phyloP scores from a whole-genome alignment of 2,888 invertebrate genomes.

The Sisyra terminalis region DNA sequence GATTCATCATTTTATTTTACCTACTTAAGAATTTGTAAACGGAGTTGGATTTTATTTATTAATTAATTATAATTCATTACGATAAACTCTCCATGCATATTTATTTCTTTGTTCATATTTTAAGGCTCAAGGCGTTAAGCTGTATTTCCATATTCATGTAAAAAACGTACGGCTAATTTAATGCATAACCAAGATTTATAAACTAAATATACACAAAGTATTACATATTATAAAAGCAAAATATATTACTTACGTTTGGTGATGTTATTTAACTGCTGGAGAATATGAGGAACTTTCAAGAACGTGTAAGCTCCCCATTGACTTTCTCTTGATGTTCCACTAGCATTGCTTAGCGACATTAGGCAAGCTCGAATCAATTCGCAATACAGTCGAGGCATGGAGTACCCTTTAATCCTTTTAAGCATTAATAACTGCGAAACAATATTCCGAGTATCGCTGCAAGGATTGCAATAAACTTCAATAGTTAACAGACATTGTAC shows the following conservation, averaged over 20 bases:
- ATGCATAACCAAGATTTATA: neutral
- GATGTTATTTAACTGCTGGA: conserved; percentile 47
- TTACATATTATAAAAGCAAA: conserved; percentile 4
- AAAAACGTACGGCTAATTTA: neutral
- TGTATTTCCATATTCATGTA: neutral
- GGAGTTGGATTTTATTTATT: no score
- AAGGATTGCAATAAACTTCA: conserved; percentile 71
- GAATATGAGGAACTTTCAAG: conserved; percentile 71
- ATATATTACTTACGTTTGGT: conserved; percentile 29
- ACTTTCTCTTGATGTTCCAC: conserved; percentile 68
- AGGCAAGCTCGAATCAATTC: conserved; percentile 82
- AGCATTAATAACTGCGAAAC: conserved; percentile 72
- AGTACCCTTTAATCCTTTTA: conserved; percentile 67
- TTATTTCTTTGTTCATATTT: no score
- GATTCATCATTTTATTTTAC: no score
- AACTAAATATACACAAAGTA: no score
- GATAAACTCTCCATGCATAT: no score
- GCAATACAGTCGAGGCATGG: conserved; percentile 66
- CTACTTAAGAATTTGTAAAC: no score
- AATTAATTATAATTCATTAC: no score
- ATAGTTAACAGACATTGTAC: conserved; percentile 70
- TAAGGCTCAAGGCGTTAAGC: no score
- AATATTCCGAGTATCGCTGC: conserved; percentile 63
- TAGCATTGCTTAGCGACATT: conserved; percentile 75
- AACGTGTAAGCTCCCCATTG: conserved; percentile 92